Conservation (phyloP, 2,888 invertebrate species). For the Polyommatus icarus region DNA sequence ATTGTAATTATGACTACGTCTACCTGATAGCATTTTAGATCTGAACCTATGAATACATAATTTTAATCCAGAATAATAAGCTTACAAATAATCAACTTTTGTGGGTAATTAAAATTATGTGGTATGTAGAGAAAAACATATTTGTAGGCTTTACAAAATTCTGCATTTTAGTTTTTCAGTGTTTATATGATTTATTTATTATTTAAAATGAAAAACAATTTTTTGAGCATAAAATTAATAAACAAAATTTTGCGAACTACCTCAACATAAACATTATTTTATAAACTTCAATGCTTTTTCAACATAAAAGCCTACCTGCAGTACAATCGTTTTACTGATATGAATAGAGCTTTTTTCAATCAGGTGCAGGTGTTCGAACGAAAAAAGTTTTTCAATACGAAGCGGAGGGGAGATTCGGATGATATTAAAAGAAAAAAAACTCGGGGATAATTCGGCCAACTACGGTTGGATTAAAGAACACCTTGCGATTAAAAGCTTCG, state of each 20-base stretch:
- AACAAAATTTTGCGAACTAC: background rate
- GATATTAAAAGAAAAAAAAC: constrained; percentile 44
- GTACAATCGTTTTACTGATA: constrained; percentile 51
- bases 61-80: background rate
- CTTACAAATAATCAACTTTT: background rate
- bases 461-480: constrained; percentile 37
- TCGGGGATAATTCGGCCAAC: constrained; percentile 36
- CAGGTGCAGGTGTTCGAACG: constrained; percentile 57
- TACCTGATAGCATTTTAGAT: background rate
- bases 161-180: background rate
- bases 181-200: background rate
- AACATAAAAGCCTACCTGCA: constrained; percentile 23
- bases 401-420: constrained; percentile 48
- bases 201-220: no score
- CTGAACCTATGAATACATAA: background rate
- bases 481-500: constrained; percentile 42
- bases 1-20: background rate
- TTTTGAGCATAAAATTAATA: background rate
- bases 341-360: constrained; percentile 46
- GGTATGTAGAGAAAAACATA: background rate
- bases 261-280: background rate
- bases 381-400: constrained; percentile 52
- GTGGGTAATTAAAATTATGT: background rate
- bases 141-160: background rate
- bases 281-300: constrained; percentile 3